Evolutionary conservation across 2,113 vertebrate species (phyloP).

Genomic region (Siniperca knerii): DNA sequence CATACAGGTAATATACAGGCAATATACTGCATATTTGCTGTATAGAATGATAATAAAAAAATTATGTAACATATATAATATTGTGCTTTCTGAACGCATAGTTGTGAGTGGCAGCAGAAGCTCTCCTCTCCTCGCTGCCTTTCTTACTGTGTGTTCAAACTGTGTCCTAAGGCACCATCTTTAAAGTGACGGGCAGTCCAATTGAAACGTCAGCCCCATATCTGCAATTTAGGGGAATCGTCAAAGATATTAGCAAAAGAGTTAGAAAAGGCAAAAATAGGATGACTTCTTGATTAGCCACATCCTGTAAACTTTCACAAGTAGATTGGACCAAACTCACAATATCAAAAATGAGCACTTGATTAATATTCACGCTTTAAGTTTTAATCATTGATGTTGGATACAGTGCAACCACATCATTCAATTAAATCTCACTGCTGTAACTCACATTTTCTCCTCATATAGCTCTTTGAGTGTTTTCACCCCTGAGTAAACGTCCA

Average conservation of each 20-base stretch:
- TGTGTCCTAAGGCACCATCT: slow-evolving; percentile 60
- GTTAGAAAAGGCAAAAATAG: slow-evolving; percentile 54
- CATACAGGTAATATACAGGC: neutral
- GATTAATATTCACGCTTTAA: slow-evolving; percentile 76
- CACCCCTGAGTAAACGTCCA: slow-evolving; percentile 66
- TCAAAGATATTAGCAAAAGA: slow-evolving; percentile 65
- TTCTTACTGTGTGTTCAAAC: slow-evolving; percentile 48
- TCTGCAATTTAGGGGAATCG: slow-evolving; percentile 62
- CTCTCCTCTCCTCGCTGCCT: neutral
- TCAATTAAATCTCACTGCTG: slow-evolving; percentile 69
- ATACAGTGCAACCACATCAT: slow-evolving; percentile 51
- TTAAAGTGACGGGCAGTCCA: slow-evolving; percentile 63
- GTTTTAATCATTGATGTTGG: slow-evolving; percentile 60
- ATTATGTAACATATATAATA: slow-evolving; percentile 9
- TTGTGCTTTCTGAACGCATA: neutral
- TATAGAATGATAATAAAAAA: neutral
- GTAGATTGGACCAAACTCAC: slow-evolving; percentile 56
- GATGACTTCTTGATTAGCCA: slow-evolving; percentile 69
- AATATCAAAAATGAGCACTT: slow-evolving; percentile 62
- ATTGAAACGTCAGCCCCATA: slow-evolving; percentile 62
- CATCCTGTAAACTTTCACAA: slow-evolving; percentile 61
- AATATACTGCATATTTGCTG: neutral
- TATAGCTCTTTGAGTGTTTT: slow-evolving; percentile 52
- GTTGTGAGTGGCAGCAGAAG: slow-evolving; percentile 1
- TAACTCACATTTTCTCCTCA: slow-evolving; percentile 42